Evolutionary conservation across 2,888 invertebrate species (phyloP), one percentile per base, ranked within the genome.

Genomic region (Hipparchia sbordonii): DNA sequence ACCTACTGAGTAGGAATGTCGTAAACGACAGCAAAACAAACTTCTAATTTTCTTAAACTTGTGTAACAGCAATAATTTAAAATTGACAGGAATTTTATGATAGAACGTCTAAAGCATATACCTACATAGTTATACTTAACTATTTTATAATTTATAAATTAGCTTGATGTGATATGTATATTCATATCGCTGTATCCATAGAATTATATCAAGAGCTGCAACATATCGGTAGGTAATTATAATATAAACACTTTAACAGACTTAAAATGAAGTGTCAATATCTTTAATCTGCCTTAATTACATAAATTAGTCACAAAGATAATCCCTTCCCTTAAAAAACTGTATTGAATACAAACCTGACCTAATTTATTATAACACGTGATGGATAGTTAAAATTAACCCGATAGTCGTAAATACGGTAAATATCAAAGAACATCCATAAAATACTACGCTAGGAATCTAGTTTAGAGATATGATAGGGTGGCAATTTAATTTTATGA

Each of bases 371-470:
- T 66, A 66, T 52, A 66, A 52, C 33, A 33, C 39, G 39, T 39
- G 52, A 66, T 54, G 52, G 65, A 65, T 65, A 66, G 23, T 52
- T 52, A 33, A 66, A 66, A 52, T 52, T 66, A 66, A 66, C 33
- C 46, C 33, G 66, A 66, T 66, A 66, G 6, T 52, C 51, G 52
- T 39, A 66, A 66, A 66, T 66, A 52, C 51, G 54, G 39, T 12
- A 54, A 39, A 66, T 66, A 23, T 46, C 52, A 66, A 52, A 52
- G 23, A 52, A 66, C 66, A 66, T n/a, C 39, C 66, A 33, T 66
- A 54, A 74, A 51, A 74, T 23, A 74, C 57, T 69, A 67, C 33
- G 57, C 69, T 69, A 52, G 74, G 62, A 60, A 69, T 69, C 68
- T 69, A 67, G 61, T 70, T 39, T 68, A 74, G 51, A 54, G 72